Evolutionary conservation across 2,888 invertebrate genomes (phyloP).

Genomic region (Endomychus coccineus): DNA sequence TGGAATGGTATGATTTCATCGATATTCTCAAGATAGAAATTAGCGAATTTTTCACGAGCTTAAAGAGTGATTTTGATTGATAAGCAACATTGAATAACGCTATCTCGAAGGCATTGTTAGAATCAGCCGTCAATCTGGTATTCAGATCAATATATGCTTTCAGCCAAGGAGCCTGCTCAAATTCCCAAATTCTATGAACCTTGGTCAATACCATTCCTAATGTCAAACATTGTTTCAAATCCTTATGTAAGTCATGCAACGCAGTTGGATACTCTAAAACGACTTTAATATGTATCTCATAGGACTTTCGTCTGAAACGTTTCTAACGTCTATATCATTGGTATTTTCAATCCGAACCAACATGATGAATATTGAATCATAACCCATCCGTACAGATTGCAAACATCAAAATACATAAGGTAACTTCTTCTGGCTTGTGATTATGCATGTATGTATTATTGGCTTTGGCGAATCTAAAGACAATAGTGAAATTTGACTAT

Average conservation of each 20-base stretch:
- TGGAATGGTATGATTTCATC: too few species aligned
- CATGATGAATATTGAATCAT: slow-evolving; percentile 28
- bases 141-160: slow-evolving; percentile 35
- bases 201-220: slow-evolving; percentile 23
- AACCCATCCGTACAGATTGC: slow-evolving; percentile 27
- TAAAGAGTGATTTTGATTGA: too few species aligned
- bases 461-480: slow-evolving; percentile 28
- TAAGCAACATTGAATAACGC: too few species aligned
- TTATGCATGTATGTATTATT: slow-evolving; percentile 34
- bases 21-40: too few species aligned
- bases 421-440: slow-evolving; percentile 25
- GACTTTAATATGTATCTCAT: too few species aligned
- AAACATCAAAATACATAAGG: slow-evolving; percentile 30
- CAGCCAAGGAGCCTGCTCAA: slow-evolving; percentile 33
- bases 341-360: slow-evolving; percentile 28
- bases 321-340: slow-evolving; percentile 8
- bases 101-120: slow-evolving; percentile 9
- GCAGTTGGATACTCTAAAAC: slow-evolving; percentile 36
- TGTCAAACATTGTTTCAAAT: slow-evolving; percentile 21
- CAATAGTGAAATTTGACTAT: too few species aligned
- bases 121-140: slow-evolving; percentile 25
- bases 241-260: slow-evolving; percentile 28
- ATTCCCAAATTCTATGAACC: slow-evolving; percentile 29
- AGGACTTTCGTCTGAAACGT: too few species aligned
- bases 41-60: too few species aligned